Base-by-base conservation (phyloP, 2,113 vertebrate genomes). In the Laticauda colubrina region DNA sequence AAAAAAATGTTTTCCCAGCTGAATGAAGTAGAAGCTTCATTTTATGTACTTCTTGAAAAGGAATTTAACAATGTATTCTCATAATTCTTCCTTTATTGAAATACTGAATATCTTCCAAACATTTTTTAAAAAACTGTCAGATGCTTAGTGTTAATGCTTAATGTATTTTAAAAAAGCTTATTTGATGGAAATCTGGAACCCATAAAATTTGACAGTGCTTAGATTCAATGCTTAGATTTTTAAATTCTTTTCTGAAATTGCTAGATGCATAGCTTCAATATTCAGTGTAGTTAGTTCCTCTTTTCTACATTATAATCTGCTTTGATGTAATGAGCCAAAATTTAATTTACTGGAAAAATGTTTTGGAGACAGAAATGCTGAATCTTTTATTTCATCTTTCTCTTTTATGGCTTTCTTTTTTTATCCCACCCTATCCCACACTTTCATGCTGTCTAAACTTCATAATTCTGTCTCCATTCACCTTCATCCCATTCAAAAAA, bases 291-390 rank as follows among this genome's bases (percentile, higher is more conserved):
- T 92, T 88, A 85, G 10, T 90, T 61, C 43, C n/a, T 43, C 24
- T 57, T 59, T 69, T 86, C 88, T 93, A 75, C 23, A 18, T 89
- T 93, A 53, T 57, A 85, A 86, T 90, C 85, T 90, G 43, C 51
- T 90, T 85, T 93, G 69, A 53, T 26, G 54, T 48, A 51, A 85
- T 89, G 85, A 89, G 85, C 39, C 54, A 59, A 51, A 21, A 59
- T 92, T 89, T 89, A 88, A 89, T 89, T 93, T 90, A 57, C 23
- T 53, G 85, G 23, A 85, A 51, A 48, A 57, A 81, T 48, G 39
- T 54, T 92, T 89, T 4, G 7, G 26, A 92, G 91, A 93, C 85
- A 89, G 59, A 39, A 59, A 53, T 24, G 57, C n/a, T 48, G 85
- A 51, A 64, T 69, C 75, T 61, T 43, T 53, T 85, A 29, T 34